A percentile compares a stretch with the other conserved stretches of the same genome.
phyloP scores from a whole-genome alignment of 2,888 invertebrate species.

The Elmis aenea region DNA sequence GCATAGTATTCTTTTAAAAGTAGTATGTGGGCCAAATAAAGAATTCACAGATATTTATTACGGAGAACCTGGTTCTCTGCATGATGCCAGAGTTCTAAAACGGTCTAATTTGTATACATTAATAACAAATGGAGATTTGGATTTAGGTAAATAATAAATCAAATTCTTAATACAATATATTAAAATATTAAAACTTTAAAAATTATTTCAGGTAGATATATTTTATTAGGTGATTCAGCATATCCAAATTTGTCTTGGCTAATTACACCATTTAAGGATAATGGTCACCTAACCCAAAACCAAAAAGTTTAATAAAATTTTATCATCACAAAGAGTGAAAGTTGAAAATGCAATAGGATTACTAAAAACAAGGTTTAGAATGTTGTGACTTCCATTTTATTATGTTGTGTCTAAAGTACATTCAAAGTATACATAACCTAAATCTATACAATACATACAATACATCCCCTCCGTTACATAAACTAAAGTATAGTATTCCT shows the following conservation, averaged over 20 bases:
- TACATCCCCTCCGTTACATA: no score
- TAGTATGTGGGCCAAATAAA: conserved; percentile 27
- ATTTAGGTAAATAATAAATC: no score
- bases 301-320: conserved; percentile 31
- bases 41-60: conserved; percentile 27
- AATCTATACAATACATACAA: no score
- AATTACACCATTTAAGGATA: conserved; percentile 30
- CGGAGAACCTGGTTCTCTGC: conserved; percentile 28
- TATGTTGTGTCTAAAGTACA: no score
- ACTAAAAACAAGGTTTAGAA: conserved; percentile 31
- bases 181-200: no score
- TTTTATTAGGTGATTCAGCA: conserved; percentile 29
- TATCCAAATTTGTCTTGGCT: conserved; percentile 26
- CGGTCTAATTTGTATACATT: conserved; percentile 18
- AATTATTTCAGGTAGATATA: no score
- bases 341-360: conserved; percentile 32
- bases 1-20: conserved; percentile 27
- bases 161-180: no score
- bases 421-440: no score
- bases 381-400: no score
- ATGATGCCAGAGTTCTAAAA: conserved; percentile 25
- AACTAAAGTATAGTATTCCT: no score
- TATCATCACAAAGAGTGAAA: conserved; percentile 26
- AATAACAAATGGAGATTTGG: no score
- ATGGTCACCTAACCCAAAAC: conserved; percentile 25